These are phyloP conservation scores for Cydia splendana DNA, from an alignment of 1,140 invertebrate species.

Conservation along the genomic window DNA sequence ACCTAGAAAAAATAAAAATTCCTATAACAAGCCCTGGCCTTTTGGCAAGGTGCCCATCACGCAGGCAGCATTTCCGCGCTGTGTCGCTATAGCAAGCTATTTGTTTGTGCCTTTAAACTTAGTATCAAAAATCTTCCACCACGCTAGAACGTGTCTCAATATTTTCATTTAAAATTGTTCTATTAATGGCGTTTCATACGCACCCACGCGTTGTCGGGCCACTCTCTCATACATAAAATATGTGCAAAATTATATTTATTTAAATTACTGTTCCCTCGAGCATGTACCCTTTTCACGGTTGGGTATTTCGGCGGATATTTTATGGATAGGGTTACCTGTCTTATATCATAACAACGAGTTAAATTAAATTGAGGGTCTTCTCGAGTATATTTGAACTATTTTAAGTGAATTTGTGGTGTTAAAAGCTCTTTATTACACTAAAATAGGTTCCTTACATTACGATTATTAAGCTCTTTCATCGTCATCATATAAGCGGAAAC, in stretches of 20 bases:
- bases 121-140: background rate
- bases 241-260: constrained; percentile 65
- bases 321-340: constrained; percentile 37
- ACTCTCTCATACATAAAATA: constrained; percentile 50
- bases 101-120: too few relatives aligned
- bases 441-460: too few relatives aligned
- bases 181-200: constrained; percentile 9
- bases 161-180: constrained; percentile 7
- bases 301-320: constrained; percentile 46
- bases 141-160: background rate
- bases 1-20: too few relatives aligned
- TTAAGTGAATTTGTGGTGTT: background rate
- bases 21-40: too few relatives aligned
- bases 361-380: constrained; percentile 39
- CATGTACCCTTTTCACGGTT: constrained; percentile 41
- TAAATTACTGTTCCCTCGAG: constrained; percentile 59
- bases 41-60: too few relatives aligned
- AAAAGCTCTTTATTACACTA: too few relatives aligned
- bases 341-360: constrained; percentile 27
- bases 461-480: too few relatives aligned
- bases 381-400: background rate
- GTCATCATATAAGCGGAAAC: too few relatives aligned
- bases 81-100: too few relatives aligned
- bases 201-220: background rate
- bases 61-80: too few relatives aligned